Evolutionary conservation across 1,140 invertebrate species (phyloP), one percentile per base, ranked within the genome.

Genomic region (Formica exsecta): DNA sequence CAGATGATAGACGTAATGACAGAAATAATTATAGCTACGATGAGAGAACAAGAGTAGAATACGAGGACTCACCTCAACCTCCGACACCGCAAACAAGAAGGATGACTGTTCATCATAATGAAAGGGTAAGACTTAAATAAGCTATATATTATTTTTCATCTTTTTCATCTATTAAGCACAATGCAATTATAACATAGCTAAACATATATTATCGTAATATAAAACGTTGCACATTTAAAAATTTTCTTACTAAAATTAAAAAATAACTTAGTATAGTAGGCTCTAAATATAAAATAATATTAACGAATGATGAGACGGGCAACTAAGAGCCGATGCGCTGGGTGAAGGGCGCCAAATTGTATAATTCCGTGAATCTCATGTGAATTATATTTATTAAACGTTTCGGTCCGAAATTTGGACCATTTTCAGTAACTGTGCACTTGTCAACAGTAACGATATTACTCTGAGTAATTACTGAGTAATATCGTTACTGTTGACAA

Each of bases 1-100:
- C 73, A 25, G 94, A 95, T 65, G 93, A 94, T 44, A 93, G 91
- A 59, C 91, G 92, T 36, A 76, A 85, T 48, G 93, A 94, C n/a
- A 92, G 90, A 86, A 93, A 91, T 75, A 90, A 74, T 84, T 94
- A 92, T 81, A 92, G 92, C 16, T 90, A 87, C 51, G 93, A 94
- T 29, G 92, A 93, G n/a, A 91, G 90, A 76, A 75, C 91, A 73
- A 91, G 86, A 71, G 51, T 87, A n/a, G 93, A 93, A 13, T 93
- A 92, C 62, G 92, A 94, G 29, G 93, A 94, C 25, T 19, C 87
- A 6, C 25, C 59, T 8, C 92, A 91, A 88, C 64, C 83, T 66
- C 71, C 85, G 62, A 62, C 86, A 48, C 36, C 84, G 48, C 87
- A 88, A 81, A 29, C 91, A 74, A 92, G 90, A 77, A 68, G 88